These are phyloP conservation scores for Drosophila niveifrons DNA, from an alignment of 2,888 invertebrate species.

Conservation along the genomic window DNA sequence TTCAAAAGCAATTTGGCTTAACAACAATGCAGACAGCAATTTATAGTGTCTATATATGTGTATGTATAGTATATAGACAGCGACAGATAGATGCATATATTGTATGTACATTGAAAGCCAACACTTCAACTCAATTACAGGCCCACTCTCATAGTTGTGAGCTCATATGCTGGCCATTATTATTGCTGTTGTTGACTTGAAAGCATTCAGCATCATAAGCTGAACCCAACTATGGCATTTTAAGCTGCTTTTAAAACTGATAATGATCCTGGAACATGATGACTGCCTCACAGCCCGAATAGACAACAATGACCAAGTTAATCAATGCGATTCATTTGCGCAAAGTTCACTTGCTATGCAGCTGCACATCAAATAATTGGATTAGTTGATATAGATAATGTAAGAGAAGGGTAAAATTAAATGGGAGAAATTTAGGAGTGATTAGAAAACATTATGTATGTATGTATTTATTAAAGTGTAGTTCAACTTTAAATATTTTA, in stretches of 20 bases:
- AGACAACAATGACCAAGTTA: not conserved
- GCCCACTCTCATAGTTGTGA: slow-evolving; percentile 55
- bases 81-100: slow-evolving; percentile 2
- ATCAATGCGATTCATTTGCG: slow-evolving; percentile 5
- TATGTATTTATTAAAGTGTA: too few relatives aligned
- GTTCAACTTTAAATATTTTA: too few relatives aligned
- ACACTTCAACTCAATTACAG: slow-evolving; percentile 72
- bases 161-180: slow-evolving; percentile 25
- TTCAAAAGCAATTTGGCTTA: slow-evolving; percentile 76
- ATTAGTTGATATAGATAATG: too few relatives aligned
- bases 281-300: not conserved
- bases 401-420: too few relatives aligned
- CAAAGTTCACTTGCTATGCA: not conserved
- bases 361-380: not conserved
- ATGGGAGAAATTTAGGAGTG: too few relatives aligned
- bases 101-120: slow-evolving; percentile 21
- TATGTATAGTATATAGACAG: slow-evolving; percentile 24
- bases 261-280: slow-evolving; percentile 23
- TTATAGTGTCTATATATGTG: slow-evolving; percentile 44
- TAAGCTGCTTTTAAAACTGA: slow-evolving; percentile 17
- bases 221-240: slow-evolving; percentile 14
- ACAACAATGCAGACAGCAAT: slow-evolving; percentile 72
- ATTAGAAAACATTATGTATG: too few relatives aligned
- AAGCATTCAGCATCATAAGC: slow-evolving; percentile 54
- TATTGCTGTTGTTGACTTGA: slow-evolving; percentile 53